Evolutionary conservation across 2,888 invertebrate species (phyloP), one percentile per base, ranked within the genome.

Genomic region (Lacanobia oleracea): DNA sequence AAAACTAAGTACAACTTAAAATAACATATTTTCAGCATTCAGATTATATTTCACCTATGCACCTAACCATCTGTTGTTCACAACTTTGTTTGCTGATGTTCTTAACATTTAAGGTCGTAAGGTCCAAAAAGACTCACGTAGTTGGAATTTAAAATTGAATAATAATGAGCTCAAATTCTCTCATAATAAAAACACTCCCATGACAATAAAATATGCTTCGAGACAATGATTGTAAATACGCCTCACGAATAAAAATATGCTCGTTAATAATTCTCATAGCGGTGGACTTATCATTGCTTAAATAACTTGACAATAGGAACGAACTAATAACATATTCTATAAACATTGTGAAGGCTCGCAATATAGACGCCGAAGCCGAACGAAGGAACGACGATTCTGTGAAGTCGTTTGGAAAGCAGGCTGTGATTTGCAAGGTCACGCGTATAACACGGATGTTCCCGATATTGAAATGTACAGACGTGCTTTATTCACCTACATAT

Each of bases 401-500:
- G 95, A 95, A 96, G 94, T 94, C 94, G 95, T 95, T 96, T 95
- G 94, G 95, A 96, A 96, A 96, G 95, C 95, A 95, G 95, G 94
- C 94, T 95, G 95, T 95, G 95, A 95, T 95, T 95, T 96, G 95
- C 96, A 96, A 96, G 96, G 96, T 96, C 96, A 95, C 95, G 94
- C 94, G 94, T 93, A 95, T 95, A 95, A 95, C 95, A 95, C 96
- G 96, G 96, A 96, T 96, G 95, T 96, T 95, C 95, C 94, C 95
- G 95, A 95, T 95, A 95, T 96, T 95, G 95, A 94, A 95, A 95
- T 95, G 95, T 94, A 95, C 93, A 95, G 94, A 94, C 95, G 93
- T 95, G 95, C 95, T 95, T 95, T 95, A 95, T 95, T 95, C 95
- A 95, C 95, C 96, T 94, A 95, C 95, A 94, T 95, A 95, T 95